Evolutionary conservation across 2,888 invertebrate species (phyloP), one percentile per base, ranked within the genome.

Genomic region (Pyralis farinalis): DNA sequence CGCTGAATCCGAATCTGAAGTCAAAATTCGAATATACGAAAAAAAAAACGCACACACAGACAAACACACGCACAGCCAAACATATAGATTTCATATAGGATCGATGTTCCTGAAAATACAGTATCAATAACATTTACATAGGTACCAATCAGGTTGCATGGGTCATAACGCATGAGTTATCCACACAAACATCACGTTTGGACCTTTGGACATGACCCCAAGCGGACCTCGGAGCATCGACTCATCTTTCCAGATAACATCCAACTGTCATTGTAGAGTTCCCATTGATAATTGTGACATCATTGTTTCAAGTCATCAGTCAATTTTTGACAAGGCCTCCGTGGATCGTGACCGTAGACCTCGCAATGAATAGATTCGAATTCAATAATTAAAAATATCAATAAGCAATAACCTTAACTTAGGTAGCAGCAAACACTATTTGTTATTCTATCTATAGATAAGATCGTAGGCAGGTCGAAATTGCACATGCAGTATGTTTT

Each of bases 221-320:
- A 22, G 38, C 12, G 4, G 16, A 25, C 25, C 35, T 47, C 47
- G 44, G 43, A 49, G 55, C 55, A 55, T 53, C 47, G 44, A 44
- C 49, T 55, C 55, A 55, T 53, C 62, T 63, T 62, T 58, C 44
- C 59, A 52, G 75, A 77, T 77, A 74, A 51, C 51, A 67, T 78
- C 78, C 56, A 55, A 38, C 63, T 70, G 71, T 70, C 72, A 65
- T 61, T 71, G 68, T 50, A 57, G 55, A 61, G 58, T 52, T 63
- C 52, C 57, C 49, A 65, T 75, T 63, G 9, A 12, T 74, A 75
- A 75, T 81, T 81, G 82, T 85, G 81, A 85, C 82, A 74, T 85
- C 84, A 82, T 73, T 75, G 74, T 76, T 77, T 77, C 71, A 72
- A 78, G 71, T 75, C 77, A 79, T 82, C 77, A 77, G 73, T 71